Base-by-base conservation (phyloP, 2,797 vertebrate genomes). In the Poecilia picta region DNA sequence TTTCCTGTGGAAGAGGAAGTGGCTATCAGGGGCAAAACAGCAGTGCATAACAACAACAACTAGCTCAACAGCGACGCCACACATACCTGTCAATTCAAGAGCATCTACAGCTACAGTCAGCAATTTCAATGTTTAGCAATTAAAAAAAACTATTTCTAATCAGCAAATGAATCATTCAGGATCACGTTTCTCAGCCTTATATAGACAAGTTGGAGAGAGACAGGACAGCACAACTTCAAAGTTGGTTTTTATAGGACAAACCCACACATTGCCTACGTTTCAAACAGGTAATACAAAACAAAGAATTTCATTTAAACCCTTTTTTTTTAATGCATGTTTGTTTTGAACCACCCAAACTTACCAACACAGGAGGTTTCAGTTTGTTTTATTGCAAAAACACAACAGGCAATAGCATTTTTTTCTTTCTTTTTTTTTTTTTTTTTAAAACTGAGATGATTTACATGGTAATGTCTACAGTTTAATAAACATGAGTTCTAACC, bases 311-410 rank as follows among this genome's bases (percentile, higher is more conserved):
- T 85, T 55, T 82, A 47, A 89, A 91, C 91, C 96, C 96, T 96
- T 91, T n/a, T 68, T 43, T 68, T 20, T 39, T n/a, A 5, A 13
- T 57, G 55, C 18, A 51, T 33, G 59, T 59, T 96, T 95, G 31
- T 23, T 87, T 86, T 12, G 43, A 77, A 85, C 91, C 88, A 93
- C 90, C 97, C 96, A 97, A 97, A 99, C 98, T 99, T 99, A 99
- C 98, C 98, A 97, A 99, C 98, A 99, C 98, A 99, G 97, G 97
- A 98, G 98, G 97, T 99, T 99, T 99, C 97, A 99, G 98, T 98
- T 98, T 97, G 97, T 99, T 96, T 99, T 99, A 99, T 99, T 99
- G 98, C 97, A 99, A 99, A 99, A 99, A 99, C 97, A 99, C 98
- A 98, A 99, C 95, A 96, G 93, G 95, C 91, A 96, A 94, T 93